phyloP scores from a whole-genome alignment of 1,140 invertebrate genomes.

The Wasmannia auropunctata region DNA sequence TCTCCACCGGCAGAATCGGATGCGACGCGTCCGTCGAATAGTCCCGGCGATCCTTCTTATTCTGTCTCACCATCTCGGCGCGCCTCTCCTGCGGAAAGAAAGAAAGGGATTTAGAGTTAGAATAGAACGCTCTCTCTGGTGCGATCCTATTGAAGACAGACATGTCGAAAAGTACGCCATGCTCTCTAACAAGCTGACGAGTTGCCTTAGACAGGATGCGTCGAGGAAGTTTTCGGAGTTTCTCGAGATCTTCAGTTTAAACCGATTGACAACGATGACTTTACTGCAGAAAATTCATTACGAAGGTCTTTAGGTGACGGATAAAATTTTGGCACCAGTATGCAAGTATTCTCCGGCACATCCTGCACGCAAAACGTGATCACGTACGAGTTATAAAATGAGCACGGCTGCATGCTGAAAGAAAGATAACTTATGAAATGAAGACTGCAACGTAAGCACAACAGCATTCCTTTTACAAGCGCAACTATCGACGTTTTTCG shows the following conservation, averaged over 20 bases:
- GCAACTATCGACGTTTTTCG: conserved; percentile 24
- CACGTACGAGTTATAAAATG: conserved; percentile 27
- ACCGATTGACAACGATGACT: neutral
- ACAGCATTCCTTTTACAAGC: conserved; percentile 47
- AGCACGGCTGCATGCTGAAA: conserved; percentile 1
- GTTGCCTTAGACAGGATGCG: neutral
- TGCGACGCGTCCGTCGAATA: conserved; percentile 67
- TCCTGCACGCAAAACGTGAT: conserved; percentile 5
- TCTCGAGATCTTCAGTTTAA: neutral
- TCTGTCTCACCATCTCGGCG: conserved; percentile 93
- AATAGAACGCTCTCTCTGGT: neutral
- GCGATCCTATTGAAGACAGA: conserved; percentile 1
- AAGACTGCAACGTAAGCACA: conserved; percentile 61
- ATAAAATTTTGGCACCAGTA: neutral
- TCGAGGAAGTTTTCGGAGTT: conserved; percentile 11
- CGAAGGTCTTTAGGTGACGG: neutral
- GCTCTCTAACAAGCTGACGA: conserved; percentile 64
- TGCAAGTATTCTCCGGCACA: neutral
- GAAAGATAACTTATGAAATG: conserved; percentile 27
- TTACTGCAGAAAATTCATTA: neutral
- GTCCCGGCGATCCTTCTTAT: conserved; percentile 88
- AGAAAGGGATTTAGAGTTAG: conserved; percentile 13
- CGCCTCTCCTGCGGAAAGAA: conserved; percentile 90
- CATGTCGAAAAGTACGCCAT: conserved; percentile 48
- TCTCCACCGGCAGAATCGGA: conserved; percentile 75